Conservation (phyloP, 2,113 vertebrate species). For the Gallinago jamesoni region DNA sequence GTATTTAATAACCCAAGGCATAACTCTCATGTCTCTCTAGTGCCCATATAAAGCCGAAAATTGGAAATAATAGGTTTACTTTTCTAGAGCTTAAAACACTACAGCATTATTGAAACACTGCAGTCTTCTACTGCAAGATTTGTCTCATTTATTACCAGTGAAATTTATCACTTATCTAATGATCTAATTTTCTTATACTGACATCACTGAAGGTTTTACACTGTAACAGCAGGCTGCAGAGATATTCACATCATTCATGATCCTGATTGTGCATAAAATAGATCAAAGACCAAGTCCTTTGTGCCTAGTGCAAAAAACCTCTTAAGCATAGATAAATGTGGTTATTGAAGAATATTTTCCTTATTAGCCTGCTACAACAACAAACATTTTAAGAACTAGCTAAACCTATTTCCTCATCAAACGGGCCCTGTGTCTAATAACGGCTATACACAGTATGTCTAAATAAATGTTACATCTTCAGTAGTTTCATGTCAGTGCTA, state of each 20-base stretch:
- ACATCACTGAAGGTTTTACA: background rate
- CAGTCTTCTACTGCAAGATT: background rate
- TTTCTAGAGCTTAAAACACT: background rate
- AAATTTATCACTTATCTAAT: background rate
- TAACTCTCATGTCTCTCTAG: background rate
- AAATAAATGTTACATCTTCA: background rate
- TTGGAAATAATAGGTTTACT: background rate
- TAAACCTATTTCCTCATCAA: background rate
- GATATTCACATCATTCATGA: background rate
- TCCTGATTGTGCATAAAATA: background rate
- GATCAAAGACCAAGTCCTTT: background rate
- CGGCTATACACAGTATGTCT: background rate
- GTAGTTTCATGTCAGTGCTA: background rate
- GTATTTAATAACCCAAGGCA: slow-evolving; percentile 7
- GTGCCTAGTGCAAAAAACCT: background rate
- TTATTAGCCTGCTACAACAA: background rate
- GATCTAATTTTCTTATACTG: background rate
- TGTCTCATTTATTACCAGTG: background rate
- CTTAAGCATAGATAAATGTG: background rate
- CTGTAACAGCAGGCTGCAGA: background rate
- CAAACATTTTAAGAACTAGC: background rate
- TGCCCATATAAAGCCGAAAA: background rate
- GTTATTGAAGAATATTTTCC: background rate
- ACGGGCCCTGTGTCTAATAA: background rate
- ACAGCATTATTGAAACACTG: background rate